These are phyloP conservation scores for Ypsolopha sequella DNA, from an alignment of 2,888 invertebrate species.

Conservation along the genomic window DNA sequence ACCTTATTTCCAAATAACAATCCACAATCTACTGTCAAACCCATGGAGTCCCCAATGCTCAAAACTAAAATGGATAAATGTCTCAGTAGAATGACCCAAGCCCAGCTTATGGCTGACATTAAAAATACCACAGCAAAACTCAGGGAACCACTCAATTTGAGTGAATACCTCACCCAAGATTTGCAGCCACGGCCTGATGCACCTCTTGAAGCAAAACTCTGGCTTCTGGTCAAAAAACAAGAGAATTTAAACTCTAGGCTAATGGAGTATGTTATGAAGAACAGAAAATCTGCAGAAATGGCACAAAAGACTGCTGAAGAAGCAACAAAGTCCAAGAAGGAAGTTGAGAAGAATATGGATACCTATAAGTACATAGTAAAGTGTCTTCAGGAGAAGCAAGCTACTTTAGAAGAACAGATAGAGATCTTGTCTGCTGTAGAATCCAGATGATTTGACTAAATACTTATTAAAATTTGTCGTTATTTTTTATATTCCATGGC, in stretches of 20 bases:
- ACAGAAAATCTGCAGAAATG: conserved; percentile 41
- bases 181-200: conserved; percentile 35
- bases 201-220: conserved; percentile 39
- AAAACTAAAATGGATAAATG: conserved; percentile 31
- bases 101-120: conserved; percentile 40
- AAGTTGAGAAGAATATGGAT: conserved; percentile 41
- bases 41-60: background rate
- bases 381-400: conserved; percentile 56
- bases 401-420: conserved; percentile 56
- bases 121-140: conserved; percentile 30
- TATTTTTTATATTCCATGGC: background rate
- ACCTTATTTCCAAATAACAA: conserved; percentile 32
- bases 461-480: conserved; percentile 2
- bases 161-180: conserved; percentile 36
- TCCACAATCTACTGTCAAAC: background rate
- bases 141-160: conserved; percentile 40
- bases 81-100: conserved; percentile 33
- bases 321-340: conserved; percentile 26
- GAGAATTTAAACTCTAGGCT: conserved; percentile 43
- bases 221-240: conserved; percentile 55
- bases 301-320: conserved; percentile 39
- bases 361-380: conserved; percentile 52
- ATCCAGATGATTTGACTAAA: conserved; percentile 30
- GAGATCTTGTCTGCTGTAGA: conserved; percentile 57
- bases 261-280: conserved; percentile 35